Evolutionary conservation across 1,140 invertebrate genomes (phyloP).

Genomic region (Scaptomyza hsui): DNA sequence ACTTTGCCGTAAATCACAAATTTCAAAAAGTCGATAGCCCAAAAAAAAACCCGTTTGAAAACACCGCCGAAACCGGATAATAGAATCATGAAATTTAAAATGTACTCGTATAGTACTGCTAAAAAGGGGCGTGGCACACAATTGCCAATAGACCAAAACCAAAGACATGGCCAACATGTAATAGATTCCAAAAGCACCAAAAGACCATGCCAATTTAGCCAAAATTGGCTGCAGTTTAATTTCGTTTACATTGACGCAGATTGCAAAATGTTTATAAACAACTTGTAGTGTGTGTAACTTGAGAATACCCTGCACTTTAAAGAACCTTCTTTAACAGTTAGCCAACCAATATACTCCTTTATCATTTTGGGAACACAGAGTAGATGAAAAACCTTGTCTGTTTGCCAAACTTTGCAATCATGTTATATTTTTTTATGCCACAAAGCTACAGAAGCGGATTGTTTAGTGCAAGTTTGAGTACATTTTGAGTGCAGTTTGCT

Average conservation of each 20-base stretch:
- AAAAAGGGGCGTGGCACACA: slow-evolving; percentile 24
- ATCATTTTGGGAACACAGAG: too few species aligned
- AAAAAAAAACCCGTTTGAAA: slow-evolving; percentile 57
- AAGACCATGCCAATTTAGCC: background rate
- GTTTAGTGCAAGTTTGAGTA: slow-evolving; percentile 39
- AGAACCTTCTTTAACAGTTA: too few species aligned
- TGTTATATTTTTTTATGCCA: background rate
- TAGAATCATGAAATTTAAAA: slow-evolving; percentile 23
- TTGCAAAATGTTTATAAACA: background rate
- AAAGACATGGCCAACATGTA: slow-evolving; percentile 18
- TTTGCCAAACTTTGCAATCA: background rate
- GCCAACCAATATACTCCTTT: too few species aligned
- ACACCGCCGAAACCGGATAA: slow-evolving; percentile 11
- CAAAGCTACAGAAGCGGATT: background rate
- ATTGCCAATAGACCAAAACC: slow-evolving; percentile 34
- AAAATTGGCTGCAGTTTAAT: too few species aligned
- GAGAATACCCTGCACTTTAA: background rate
- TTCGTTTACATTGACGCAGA: background rate
- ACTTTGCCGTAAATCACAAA: slow-evolving; percentile 58
- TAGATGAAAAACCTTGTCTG: too few species aligned
- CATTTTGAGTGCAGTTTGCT: slow-evolving; percentile 42
- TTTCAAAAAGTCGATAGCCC: slow-evolving; percentile 7
- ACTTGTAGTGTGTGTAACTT: background rate
- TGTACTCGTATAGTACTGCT: slow-evolving; percentile 26
- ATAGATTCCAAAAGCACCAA: background rate